phyloP scores from a whole-genome alignment of 2,888 invertebrate species.

The Thera obeliscata region DNA sequence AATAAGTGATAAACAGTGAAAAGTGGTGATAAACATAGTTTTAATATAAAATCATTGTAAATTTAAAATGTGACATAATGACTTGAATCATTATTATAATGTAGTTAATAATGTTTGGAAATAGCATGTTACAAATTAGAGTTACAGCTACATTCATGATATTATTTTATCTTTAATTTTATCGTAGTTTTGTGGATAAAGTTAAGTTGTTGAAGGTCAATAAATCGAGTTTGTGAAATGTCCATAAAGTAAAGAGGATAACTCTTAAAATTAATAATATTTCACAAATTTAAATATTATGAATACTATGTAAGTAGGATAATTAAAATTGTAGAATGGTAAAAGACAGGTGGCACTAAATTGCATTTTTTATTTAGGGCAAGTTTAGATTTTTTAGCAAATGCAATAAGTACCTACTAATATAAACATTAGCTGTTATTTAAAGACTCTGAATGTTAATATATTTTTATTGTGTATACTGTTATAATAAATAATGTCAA shows the following conservation, averaged over 20 bases:
- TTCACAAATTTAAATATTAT: slow-evolving; percentile 24
- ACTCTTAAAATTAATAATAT: slow-evolving; percentile 21
- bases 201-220: slow-evolving; percentile 25
- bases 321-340: slow-evolving; percentile 28
- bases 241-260: slow-evolving; percentile 12
- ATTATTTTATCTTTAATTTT: slow-evolving; percentile 26
- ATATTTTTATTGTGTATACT: not conserved
- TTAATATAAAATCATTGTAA: slow-evolving; percentile 32
- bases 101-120: slow-evolving; percentile 19
- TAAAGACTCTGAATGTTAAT: not conserved
- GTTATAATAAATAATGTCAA: not conserved
- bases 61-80: slow-evolving; percentile 29
- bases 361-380: slow-evolving; percentile 56
- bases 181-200: slow-evolving; percentile 8
- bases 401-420: slow-evolving; percentile 21
- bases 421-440: not conserved
- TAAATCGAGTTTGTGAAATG: slow-evolving; percentile 26
- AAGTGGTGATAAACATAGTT: slow-evolving; percentile 44
- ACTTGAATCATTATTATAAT: slow-evolving; percentile 26
- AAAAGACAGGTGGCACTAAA: slow-evolving; percentile 63
- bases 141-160: slow-evolving; percentile 27
- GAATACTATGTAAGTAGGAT: slow-evolving; percentile 21
- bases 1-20: slow-evolving; percentile 55
- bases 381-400: slow-evolving; percentile 32
- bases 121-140: slow-evolving; percentile 34